Percentiles rank a stretch among this genome's conserved stretches.
These are phyloP conservation scores for Luidia sarsii DNA, from an alignment of 53 echinoderm and acorn worm species.

Conservation along the genomic window DNA sequence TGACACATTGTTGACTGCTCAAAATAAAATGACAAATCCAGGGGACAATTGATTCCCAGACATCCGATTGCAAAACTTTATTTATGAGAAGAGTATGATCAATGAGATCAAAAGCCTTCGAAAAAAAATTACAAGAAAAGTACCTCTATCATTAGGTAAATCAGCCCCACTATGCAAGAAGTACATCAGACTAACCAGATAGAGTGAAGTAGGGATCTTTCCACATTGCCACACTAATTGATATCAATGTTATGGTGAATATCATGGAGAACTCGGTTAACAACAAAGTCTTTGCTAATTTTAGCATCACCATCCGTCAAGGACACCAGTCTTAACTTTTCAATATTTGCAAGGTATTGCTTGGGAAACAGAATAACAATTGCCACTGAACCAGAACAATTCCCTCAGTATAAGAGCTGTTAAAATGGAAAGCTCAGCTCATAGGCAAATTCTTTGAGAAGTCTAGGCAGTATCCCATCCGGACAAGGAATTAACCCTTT, in stretches of 20 bases:
- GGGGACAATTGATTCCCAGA: background rate
- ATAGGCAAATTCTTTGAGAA: constrained; percentile 57
- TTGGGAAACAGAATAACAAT: constrained; percentile 47
- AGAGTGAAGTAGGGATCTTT: constrained; percentile 31
- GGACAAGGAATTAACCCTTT: constrained; percentile 42
- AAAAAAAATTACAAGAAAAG: constrained; percentile 13
- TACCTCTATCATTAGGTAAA: constrained; percentile 16
- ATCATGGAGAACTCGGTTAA: constrained; percentile 32
- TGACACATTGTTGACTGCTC: background rate
- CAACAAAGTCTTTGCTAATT: constrained; percentile 35
- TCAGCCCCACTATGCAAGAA: constrained; percentile 41
- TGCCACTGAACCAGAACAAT: constrained; percentile 38
- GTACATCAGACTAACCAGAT: constrained; percentile 40
- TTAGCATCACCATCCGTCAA: constrained; percentile 43
- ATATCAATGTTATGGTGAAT: constrained; percentile 27
- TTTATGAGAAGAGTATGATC: constrained; percentile 18
- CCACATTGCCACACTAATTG: constrained; percentile 35
- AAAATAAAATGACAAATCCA: constrained; percentile 8
- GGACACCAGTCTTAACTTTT: constrained; percentile 45
- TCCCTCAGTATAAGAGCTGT: no score
- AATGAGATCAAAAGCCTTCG: constrained; percentile 31
- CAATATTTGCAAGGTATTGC: constrained; percentile 44
- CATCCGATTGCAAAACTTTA: background rate
- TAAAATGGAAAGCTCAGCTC: constrained; percentile 28
- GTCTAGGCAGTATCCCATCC: constrained; percentile 38